Evolutionary conservation across 1,140 invertebrate species (phyloP), one percentile per base, ranked within the genome.

Genomic region (Drosophila subobscura): DNA sequence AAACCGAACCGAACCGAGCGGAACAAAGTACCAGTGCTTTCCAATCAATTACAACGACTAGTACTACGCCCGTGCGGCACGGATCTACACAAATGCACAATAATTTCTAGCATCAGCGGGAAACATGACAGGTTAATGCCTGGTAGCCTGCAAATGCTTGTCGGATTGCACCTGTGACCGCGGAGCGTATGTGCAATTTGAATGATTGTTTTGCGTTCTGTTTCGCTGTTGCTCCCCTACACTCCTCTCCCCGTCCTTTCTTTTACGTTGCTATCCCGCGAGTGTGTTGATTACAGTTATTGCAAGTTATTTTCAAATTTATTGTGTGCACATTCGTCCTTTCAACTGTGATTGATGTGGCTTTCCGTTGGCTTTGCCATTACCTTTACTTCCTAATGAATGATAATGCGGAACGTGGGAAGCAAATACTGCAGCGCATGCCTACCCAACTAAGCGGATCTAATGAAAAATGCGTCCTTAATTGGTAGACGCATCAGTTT

Each of bases 51-150:
- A 85, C 77, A 71, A 59, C 71, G 42, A 74, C 49, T 14, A 63
- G 61, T 33, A 23, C 12, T 72, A 85, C 68, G 72, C 80, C 68
- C 67, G 64, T 64, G 47, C 86, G 73, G 67, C 77, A 74, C 76
- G 68, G 80, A 85, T 86, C 86, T 85, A 59, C 81, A 86, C 80
- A 85, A 86, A 85, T 80, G 80, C 81, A 86, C 81, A 86, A 85
- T 85, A 86, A 85, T 85, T 85, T 85, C 77, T 77, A 79, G 55
- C 51, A 65, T 73, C 71, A 63, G 52, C 58, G 54, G 58, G 61
- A 59, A 73, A 86, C 81, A 85, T 80, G 70, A 86, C 73, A 74
- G 81, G 77, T 77, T 85, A 84, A 85, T 77, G 77, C 76, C 59
- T 65, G 59, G 12, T 47, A 51, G 50, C 51, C 54, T 64, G 44